Conservation (phyloP, 1,140 invertebrate species). For the Nymphalis io region DNA sequence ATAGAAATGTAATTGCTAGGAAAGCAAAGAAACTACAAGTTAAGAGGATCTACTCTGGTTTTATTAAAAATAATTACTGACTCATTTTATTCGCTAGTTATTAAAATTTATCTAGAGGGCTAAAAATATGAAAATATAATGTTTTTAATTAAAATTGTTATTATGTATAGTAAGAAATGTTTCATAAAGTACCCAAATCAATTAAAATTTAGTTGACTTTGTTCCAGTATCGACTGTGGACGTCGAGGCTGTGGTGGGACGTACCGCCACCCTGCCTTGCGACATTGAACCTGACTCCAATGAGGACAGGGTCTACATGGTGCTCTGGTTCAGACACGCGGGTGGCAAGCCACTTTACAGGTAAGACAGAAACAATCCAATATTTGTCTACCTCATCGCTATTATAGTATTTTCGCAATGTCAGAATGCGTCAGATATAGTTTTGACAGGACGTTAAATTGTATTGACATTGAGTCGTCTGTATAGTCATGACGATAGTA, state of each 20-base stretch:
- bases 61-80: too few relatives aligned
- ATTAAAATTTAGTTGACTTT: conserved; percentile 66
- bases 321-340: conserved; percentile 93
- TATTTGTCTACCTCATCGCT: not conserved
- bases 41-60: too few relatives aligned
- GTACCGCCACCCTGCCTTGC: conserved; percentile 89
- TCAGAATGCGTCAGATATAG: too few relatives aligned
- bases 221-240: conserved; percentile 86
- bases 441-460: too few relatives aligned
- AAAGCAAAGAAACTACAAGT: too few relatives aligned
- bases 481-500: too few relatives aligned
- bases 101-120: too few relatives aligned
- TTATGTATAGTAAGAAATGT: not conserved
- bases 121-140: too few relatives aligned
- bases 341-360: conserved; percentile 93
- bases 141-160: not conserved
- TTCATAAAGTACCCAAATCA: conserved; percentile 42
- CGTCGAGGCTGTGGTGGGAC: conserved; percentile 90
- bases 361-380: conserved; percentile 66
- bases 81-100: too few relatives aligned
- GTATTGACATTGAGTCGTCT: too few relatives aligned
- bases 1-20: too few relatives aligned
- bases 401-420: too few relatives aligned
- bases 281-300: conserved; percentile 89
- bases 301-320: conserved; percentile 93